Conservation (phyloP, 2,113 vertebrate genomes). For the Cinclus cinclus region DNA sequence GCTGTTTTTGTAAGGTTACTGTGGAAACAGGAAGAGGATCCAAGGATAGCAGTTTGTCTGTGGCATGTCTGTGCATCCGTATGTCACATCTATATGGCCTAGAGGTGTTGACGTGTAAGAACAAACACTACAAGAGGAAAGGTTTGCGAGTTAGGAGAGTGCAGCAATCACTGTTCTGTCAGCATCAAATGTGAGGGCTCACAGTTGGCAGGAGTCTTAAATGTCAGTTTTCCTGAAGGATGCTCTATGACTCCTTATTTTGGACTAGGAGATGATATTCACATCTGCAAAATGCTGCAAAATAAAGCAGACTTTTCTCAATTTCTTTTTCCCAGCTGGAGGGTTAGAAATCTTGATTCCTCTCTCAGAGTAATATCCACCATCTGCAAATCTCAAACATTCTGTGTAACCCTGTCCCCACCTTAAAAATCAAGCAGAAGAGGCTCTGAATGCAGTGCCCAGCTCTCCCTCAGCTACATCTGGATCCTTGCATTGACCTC, state of each 20-base stretch:
- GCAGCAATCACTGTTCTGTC: neutral
- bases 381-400: neutral
- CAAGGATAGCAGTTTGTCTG: slow-evolving; percentile 28
- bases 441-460: neutral
- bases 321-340: neutral
- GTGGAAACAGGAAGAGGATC: slow-evolving; percentile 51
- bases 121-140: neutral
- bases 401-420: neutral
- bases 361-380: neutral
- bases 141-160: neutral
- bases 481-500: rapidly evolving
- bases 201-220: neutral
- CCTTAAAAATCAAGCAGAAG: neutral
- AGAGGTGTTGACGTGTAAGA: neutral
- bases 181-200: rapidly evolving
- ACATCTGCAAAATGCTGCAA: neutral
- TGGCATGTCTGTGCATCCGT: slow-evolving; percentile 20
- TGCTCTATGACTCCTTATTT: neutral
- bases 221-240: neutral
- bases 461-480: neutral
- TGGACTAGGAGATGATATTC: neutral
- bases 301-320: neutral
- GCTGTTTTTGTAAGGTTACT: slow-evolving; percentile 55
- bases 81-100: slow-evolving; percentile 23
- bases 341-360: neutral